phyloP scores from a whole-genome alignment of 2,888 invertebrate genomes.

The Clunio marinus region DNA sequence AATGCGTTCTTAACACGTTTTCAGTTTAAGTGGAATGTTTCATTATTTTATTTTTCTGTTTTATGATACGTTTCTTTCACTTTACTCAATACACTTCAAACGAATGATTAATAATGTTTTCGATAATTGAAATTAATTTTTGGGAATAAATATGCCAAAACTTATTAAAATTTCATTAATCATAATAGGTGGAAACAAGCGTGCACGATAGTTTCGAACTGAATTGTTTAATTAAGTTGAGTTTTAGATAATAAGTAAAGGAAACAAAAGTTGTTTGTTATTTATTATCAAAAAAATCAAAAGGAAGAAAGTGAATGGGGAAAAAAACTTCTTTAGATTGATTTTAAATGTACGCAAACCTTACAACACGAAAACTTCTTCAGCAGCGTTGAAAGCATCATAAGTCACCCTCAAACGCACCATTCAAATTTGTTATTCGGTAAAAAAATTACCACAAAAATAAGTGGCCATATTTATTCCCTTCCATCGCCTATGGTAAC shows the following conservation, averaged over 20 bases:
- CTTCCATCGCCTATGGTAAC: neutral
- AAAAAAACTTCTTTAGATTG: too few species aligned
- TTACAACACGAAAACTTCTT: neutral
- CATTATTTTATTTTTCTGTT: neutral
- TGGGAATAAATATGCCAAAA: conserved; percentile 35
- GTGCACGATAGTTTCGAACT: neutral
- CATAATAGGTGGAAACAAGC: conserved; percentile 18
- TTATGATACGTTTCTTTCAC: neutral
- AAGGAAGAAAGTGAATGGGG: too few species aligned
- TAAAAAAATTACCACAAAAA: conserved; percentile 3
- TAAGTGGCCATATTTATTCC: conserved; percentile 15
- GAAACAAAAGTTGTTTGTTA: neutral
- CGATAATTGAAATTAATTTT: conserved; percentile 35
- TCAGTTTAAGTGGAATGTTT: conserved; percentile 1
- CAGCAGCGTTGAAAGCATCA: neutral
- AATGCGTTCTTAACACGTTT: conserved; percentile 27
- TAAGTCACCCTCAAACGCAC: conserved; percentile 1
- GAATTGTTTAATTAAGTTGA: neutral
- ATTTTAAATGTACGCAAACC: neutral
- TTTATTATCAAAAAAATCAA: too few species aligned
- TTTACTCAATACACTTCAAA: neutral
- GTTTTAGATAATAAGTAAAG: neutral
- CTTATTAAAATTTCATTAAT: conserved; percentile 37
- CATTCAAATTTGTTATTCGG: neutral
- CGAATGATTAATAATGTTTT: conserved; percentile 22